Evolutionary conservation across 2,113 vertebrate genomes (phyloP), one percentile per base, ranked within the genome.

Genomic region (Forbesichthys agassizii): DNA sequence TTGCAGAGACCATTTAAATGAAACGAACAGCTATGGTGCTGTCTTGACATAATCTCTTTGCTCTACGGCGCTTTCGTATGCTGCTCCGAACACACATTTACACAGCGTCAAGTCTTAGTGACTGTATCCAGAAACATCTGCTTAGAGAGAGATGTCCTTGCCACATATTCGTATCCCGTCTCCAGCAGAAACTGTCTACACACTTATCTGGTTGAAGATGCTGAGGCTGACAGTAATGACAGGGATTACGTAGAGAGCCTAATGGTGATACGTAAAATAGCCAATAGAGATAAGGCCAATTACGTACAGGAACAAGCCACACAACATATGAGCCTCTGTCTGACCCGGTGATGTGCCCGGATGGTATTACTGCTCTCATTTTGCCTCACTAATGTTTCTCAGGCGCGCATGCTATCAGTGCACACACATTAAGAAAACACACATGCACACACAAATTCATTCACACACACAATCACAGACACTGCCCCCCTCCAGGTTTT

Each of bases 331-430:
- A 71, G 68, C 60, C n/a, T 11, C 59, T 5, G 68, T 16, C 74
- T 77, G 74, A 75, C 71, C 73, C 55, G 47, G 63, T 72, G 60
- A 69, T 53, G 63, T 61, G 60, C 73, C 54, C 53, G 49, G 63
- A 48, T 49, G 73, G 56, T 72, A 73, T 72, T 63, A 53, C 76
- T 81, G 79, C 74, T 82, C 84, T 86, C 70, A 63, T 86, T 85
- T 82, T 71, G 70, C 74, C 68, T 13, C 0, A 56, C 61, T 87
- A 86, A 89, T 79, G 84, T 81, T 73, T 78, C 67, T 63, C 36
- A 8, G 6, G 46, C 60, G 20, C 10, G 3, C 72, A 48, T 16
- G 33, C 16, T 9, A 13, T n/a, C 33, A 20, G 13, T 11, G 36
- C 58, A 36, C 58, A 60, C 10, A 36, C 58, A 60, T 9, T 33